Conservation (phyloP, 2,797 vertebrate species). For the Novumbra hubbsi region DNA sequence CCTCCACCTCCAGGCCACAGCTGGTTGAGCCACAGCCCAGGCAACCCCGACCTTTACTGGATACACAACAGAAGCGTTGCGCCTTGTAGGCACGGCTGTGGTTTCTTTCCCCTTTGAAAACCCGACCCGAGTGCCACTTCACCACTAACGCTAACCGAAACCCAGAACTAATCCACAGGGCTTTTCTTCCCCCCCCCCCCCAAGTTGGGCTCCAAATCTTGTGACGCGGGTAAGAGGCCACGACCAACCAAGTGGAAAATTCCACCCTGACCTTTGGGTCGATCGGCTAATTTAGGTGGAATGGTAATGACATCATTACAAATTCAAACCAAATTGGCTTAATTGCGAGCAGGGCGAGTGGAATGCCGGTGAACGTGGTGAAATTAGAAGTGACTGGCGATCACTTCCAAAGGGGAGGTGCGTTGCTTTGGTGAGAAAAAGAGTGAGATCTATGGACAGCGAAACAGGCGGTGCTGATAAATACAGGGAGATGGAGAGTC, state of each 20-base stretch:
- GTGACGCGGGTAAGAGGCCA: conserved; percentile 90
- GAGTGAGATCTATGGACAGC: conserved; percentile 72
- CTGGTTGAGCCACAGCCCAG: not conserved
- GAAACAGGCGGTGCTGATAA: conserved; percentile 95
- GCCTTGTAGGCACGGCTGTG: not conserved
- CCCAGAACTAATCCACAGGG: conserved; percentile 14
- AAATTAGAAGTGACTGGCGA: conserved; percentile 86
- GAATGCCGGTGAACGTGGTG: conserved; percentile 84
- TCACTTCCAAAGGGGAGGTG: conserved; percentile 27
- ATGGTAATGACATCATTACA: conserved; percentile 98
- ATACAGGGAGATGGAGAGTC: conserved; percentile 91
- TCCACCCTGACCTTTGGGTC: conserved; percentile 94
- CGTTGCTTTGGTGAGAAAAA: not conserved
- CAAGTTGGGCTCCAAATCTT: conserved; percentile 53
- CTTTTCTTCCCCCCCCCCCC: conserved; percentile 64
- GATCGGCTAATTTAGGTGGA: conserved; percentile 90
- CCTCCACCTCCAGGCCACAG: not conserved
- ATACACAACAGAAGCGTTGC: not conserved
- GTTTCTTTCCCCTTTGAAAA: conserved; percentile 22
- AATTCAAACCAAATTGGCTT: conserved; percentile 98
- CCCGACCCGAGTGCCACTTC: conserved; percentile 28
- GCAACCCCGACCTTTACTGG: conserved; percentile 1
- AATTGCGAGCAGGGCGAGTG: conserved; percentile 93
- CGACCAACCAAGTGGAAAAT: conserved; percentile 89
- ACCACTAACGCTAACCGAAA: conserved; percentile 34